phyloP scores from a whole-genome alignment of 1,140 invertebrate genomes.

The Formica exsecta region DNA sequence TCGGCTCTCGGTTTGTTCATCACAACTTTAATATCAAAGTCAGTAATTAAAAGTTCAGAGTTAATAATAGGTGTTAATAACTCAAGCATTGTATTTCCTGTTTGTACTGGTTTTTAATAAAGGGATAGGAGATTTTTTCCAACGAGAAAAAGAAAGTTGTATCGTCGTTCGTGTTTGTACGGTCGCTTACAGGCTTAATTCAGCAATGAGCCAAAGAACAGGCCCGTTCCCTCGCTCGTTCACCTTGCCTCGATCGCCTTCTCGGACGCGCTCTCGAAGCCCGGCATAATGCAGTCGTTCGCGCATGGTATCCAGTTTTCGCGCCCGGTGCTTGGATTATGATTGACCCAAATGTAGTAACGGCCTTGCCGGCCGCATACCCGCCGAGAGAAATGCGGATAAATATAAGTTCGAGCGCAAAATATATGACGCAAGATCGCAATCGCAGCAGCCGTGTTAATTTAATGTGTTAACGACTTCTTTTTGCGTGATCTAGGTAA shows the following conservation, averaged over 20 bases:
- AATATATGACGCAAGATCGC: not conserved
- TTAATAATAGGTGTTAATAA: not conserved
- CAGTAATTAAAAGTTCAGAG: not conserved
- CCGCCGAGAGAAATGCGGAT: slow-evolving; percentile 56
- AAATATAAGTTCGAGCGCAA: slow-evolving; percentile 46
- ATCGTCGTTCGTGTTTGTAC: not conserved
- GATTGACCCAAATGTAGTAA: slow-evolving; percentile 61
- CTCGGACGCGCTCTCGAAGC: slow-evolving; percentile 39
- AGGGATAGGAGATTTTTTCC: not conserved
- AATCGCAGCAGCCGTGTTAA: not conserved
- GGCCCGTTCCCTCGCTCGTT: slow-evolving; percentile 56
- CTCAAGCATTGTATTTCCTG: not conserved
- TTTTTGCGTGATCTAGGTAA: slow-evolving; percentile 13
- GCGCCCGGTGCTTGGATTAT: slow-evolving; percentile 45
- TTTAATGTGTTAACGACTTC: not conserved
- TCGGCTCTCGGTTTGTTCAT: no score
- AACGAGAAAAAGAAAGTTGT: not conserved
- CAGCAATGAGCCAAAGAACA: slow-evolving; percentile 38
- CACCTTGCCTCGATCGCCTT: slow-evolving; percentile 54
- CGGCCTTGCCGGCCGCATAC: slow-evolving; percentile 47
- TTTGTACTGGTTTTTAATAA: not conserved
- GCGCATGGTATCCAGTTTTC: slow-evolving; percentile 56
- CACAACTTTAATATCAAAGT: not conserved
- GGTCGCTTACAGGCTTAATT: slow-evolving; percentile 24
- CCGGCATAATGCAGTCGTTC: slow-evolving; percentile 39